Evolutionary conservation across 2,113 vertebrate genomes (phyloP).

Genomic region (Pelmatolapia mariae): DNA sequence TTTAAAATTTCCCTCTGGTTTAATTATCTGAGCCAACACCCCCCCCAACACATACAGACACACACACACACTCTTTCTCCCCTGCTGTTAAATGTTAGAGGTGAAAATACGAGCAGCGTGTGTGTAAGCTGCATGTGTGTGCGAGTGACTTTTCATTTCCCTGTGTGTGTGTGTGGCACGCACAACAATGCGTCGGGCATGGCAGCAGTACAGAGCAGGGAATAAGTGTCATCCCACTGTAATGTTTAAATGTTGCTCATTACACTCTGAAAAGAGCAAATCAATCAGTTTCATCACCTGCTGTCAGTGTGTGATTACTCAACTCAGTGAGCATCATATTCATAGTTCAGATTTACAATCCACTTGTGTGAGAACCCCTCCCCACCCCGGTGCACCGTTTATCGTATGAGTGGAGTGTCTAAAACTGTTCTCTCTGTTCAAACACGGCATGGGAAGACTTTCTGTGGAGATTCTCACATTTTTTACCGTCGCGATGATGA

Average conservation of each 20-base stretch:
- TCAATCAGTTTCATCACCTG: conserved; percentile 30
- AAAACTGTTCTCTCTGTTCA: not conserved
- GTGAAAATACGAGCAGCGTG: not conserved
- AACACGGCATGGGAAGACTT: conserved; percentile 29
- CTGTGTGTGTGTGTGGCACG: not conserved
- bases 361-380: not conserved
- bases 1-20: conserved; percentile 61
- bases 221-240: not conserved
- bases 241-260: conserved; percentile 18
- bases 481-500: not conserved
- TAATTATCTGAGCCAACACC: conserved; percentile 54
- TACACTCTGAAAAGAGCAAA: conserved; percentile 9
- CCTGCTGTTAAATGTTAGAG: conserved; percentile 42
- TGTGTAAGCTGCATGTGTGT: not conserved
- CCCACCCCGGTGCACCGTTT: not conserved
- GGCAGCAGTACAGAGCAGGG: not conserved
- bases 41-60: not conserved
- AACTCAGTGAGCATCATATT: not conserved
- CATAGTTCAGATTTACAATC: conserved; percentile 10
- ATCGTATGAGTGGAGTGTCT: not conserved
- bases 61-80: not conserved
- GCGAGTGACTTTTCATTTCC: not conserved
- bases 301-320: conserved; percentile 13
- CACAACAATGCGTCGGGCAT: not conserved
- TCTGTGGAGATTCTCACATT: conserved; percentile 28